phyloP scores from a whole-genome alignment of 2,113 vertebrate genomes.

The Ammospiza nelsoni region DNA sequence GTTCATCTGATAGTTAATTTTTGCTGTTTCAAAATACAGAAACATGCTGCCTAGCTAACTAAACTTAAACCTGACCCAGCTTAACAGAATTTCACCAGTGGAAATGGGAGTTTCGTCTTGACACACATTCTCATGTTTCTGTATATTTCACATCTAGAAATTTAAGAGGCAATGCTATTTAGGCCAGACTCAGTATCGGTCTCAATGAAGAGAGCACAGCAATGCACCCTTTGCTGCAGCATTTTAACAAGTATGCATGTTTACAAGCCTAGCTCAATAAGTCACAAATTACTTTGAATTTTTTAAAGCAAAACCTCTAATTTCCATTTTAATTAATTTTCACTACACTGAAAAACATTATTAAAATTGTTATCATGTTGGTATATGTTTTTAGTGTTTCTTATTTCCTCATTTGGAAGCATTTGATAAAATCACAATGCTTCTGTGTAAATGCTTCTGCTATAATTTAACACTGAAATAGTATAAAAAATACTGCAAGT shows the following conservation, averaged over 20 bases:
- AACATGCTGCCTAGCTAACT: conserved; percentile 21
- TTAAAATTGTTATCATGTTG: background rate
- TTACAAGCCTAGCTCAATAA: background rate
- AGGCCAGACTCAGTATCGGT: background rate
- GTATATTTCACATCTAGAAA: conserved; percentile 30
- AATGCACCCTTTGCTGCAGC: background rate
- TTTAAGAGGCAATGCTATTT: background rate
- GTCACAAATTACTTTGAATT: background rate
- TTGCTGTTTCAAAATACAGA: conserved; percentile 48
- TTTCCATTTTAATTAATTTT: background rate
- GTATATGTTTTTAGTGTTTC: background rate
- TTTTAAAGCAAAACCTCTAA: background rate
- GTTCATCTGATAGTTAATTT: conserved; percentile 12
- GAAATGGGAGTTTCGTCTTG: conserved; percentile 40
- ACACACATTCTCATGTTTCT: background rate
- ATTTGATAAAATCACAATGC: background rate
- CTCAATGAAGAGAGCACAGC: background rate
- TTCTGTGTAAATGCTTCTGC: background rate
- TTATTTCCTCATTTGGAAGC: background rate
- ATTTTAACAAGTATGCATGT: background rate
- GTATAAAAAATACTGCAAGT: background rate
- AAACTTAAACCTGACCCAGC: conserved; percentile 6
- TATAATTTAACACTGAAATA: background rate
- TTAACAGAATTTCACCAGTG: conserved; percentile 38
- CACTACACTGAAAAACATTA: background rate